These are phyloP conservation scores for Lepidotrigona ventralis DNA, from an alignment of 1,140 invertebrate genomes.

Conservation along the genomic window DNA sequence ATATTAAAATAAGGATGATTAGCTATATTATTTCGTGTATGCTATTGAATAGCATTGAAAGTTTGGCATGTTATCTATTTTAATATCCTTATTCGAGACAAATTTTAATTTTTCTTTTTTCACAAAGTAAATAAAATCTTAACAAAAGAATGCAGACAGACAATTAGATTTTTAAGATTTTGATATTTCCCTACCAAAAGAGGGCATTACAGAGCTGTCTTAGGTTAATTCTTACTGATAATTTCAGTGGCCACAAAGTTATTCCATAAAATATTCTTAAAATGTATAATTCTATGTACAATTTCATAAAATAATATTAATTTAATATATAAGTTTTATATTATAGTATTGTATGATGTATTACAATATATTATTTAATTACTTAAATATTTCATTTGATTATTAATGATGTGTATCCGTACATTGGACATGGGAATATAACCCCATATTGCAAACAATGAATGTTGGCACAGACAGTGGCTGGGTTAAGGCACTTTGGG, in stretches of 20 bases:
- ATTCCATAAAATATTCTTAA: conserved; percentile 71
- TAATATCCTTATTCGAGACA: conserved; percentile 39
- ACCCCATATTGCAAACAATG: conserved; percentile 68
- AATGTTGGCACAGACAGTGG: conserved; percentile 77
- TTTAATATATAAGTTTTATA: conserved; percentile 72
- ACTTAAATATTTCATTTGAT: conserved; percentile 72
- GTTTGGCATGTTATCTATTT: conserved; percentile 45
- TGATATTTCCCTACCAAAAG: conserved; percentile 18
- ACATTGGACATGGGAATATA: conserved; percentile 68
- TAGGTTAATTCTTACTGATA: conserved; percentile 56
- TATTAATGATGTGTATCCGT: conserved; percentile 67
- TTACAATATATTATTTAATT: conserved; percentile 69
- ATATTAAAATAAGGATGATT: not conserved
- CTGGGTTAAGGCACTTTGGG: conserved; percentile 78
- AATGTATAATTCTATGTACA: conserved; percentile 73
- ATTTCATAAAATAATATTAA: conserved; percentile 76
- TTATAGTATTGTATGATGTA: conserved; percentile 64
- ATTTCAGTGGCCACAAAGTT: conserved; percentile 65
- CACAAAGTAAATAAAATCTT: conserved; percentile 38
- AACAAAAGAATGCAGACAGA: conserved; percentile 48
- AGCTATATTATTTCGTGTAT: not conserved
- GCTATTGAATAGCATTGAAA: conserved; percentile 23
- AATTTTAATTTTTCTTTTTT: conserved; percentile 10
- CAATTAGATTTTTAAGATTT: conserved; percentile 54
- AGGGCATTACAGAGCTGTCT: conserved; percentile 18